Base-by-base conservation (phyloP, 2,113 vertebrate species). In the Camelus dromedarius region DNA sequence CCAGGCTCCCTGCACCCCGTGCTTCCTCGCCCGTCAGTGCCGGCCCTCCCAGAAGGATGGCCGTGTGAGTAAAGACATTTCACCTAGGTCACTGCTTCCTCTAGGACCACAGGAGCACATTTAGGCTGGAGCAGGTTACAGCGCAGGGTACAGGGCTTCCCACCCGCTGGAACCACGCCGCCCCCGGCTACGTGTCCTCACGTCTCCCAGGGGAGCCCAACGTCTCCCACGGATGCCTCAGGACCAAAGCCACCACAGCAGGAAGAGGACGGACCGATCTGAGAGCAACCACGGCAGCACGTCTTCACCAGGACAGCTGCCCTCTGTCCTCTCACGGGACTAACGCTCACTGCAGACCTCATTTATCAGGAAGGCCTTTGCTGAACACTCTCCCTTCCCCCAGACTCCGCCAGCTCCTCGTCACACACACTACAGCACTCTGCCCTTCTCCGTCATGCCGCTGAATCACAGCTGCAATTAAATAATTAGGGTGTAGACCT, bases 401-500 rank as follows among this genome's bases (percentile, higher is more conserved):
- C 56, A 72, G 13, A 30, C 10, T 22, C 18, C n/a, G 16, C 22
- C 42, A 83, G 20, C 10, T 48, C 35, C 3, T 67, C 20, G 32
- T 72, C 72, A 42, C 30, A 64, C 3, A 18, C 32, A 75, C 64
- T 64, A 88, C 46, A 72, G 19, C 22, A 86, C 26, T 86, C 28
- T 73, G 19, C 6, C 35, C 18, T 52, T 89, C 77, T 24, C 72
- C 42, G 89, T 48, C 73, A 32, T 32, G 35, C 30, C 28, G 52
- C 15, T 82, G 64, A n/a, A 73, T 82, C 67, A 84, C 0, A 89
- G 26, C 10, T 5, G 0, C 58, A 77, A 95, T 85, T 75, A 96
- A 95, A 64, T 64, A 86, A 67, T 91, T 84, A 80, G 0, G 4
- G 24, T 48, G 18, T 67, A 83, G 83, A 90, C 73, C 76, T 95